These are phyloP conservation scores for Chrysocyon brachyurus DNA, from an alignment of 2,797 vertebrate species.

Conservation along the genomic window DNA sequence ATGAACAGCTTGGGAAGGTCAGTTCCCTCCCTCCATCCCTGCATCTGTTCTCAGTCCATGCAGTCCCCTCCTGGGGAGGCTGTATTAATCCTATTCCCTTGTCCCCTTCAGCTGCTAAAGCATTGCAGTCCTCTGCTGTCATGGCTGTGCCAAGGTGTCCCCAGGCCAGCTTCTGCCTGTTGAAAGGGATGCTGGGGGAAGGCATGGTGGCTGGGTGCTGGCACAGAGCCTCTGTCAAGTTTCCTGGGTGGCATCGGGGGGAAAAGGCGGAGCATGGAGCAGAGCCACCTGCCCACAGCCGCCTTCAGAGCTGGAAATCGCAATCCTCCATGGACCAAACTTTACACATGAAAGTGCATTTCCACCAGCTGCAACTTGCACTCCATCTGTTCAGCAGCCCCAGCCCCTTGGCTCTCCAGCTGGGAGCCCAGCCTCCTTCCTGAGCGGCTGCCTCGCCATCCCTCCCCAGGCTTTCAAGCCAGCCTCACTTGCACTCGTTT, in stretches of 20 bases:
- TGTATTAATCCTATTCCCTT: slow-evolving; percentile 56
- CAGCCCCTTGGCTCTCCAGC: slow-evolving; percentile 86
- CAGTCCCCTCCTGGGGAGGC: background rate
- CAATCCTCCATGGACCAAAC: slow-evolving; percentile 87
- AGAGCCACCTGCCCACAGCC: slow-evolving; percentile 75
- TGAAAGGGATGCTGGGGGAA: slow-evolving; percentile 75
- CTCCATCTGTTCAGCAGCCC: slow-evolving; percentile 87
- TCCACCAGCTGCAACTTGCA: slow-evolving; percentile 86
- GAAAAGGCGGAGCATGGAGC: slow-evolving; percentile 68
- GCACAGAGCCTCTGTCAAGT: slow-evolving; percentile 32
- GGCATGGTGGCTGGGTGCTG: slow-evolving; percentile 68
- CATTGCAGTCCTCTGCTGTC: slow-evolving; percentile 69
- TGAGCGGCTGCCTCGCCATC: slow-evolving; percentile 60
- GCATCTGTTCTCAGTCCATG: slow-evolving; percentile 46
- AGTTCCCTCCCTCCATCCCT: background rate
- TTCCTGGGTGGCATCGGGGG: slow-evolving; percentile 60
- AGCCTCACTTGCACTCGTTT: slow-evolving; percentile 45
- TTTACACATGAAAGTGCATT: slow-evolving; percentile 89
- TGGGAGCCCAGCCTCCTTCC: slow-evolving; percentile 86
- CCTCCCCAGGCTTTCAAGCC: slow-evolving; percentile 68
- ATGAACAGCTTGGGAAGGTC: background rate
- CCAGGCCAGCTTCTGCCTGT: slow-evolving; percentile 66
- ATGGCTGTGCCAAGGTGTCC: slow-evolving; percentile 56
- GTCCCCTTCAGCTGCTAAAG: slow-evolving; percentile 56
- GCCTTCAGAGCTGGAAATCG: slow-evolving; percentile 83